Evolutionary conservation across 2,113 vertebrate species (phyloP), one percentile per base, ranked within the genome.

Genomic region (Alexandromys fortis): DNA sequence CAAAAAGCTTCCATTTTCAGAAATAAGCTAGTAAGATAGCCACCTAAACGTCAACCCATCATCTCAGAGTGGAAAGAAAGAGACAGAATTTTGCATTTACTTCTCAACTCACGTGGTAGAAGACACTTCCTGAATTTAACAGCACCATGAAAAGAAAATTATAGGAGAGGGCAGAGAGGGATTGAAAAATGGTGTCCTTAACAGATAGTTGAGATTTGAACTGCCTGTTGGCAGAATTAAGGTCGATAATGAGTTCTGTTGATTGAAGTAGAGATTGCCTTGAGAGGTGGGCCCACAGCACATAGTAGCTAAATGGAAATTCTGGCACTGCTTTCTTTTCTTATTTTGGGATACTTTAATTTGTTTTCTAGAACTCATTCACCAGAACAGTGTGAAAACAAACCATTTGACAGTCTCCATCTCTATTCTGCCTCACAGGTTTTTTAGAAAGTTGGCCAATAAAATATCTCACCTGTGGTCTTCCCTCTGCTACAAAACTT

Each of bases 71-170:
- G 58, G n/a, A 12, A 12, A 38, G 65, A 14, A 17, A 4, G 2
- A 1, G 12, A 47, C 7, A 28, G 6, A 17, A 28, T 82, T 90
- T 7, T 28, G 10, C 73, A 65, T 3, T 89, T 55, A 28, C 45
- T 87, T 28, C 63, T 28, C 0, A 83, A 35, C 28, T 30, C 42
- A 24, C 19, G 38, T 35, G 30, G 77, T 91, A 45, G 52, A 68
- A 97, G 26, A 68, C 86, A 87, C 91, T 94, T 92, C 86, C 79
- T 55, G 67, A 21, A 47, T 92, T 61, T 92, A 94, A 97, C 68
- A 47, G 63, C 28, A 73, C 85, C 70, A 92, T 83, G 35, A 63
- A 67, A 93, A 79, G n/a, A 90, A 72, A 90, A 14, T 9, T 47
- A 7, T 24, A 88, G n/a, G 24, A 70, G 3, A 26, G 33, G 35